Evolutionary conservation across 2,888 invertebrate genomes (phyloP).

Genomic region (Dryomyza anilis): DNA sequence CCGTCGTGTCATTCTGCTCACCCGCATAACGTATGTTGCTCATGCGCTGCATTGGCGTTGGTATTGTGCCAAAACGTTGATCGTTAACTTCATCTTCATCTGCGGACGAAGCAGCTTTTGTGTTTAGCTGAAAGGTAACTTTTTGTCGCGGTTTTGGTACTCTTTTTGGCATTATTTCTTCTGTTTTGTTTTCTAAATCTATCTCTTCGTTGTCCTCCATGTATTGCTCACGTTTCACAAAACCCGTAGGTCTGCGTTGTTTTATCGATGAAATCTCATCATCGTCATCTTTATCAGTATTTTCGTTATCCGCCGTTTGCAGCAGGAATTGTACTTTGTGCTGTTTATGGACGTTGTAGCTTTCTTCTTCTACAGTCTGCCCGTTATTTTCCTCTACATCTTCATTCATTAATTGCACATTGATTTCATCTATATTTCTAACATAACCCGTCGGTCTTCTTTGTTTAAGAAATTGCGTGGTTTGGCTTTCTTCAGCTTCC

Average conservation of each 20-base stretch:
- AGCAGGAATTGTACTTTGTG: background rate
- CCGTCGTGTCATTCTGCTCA: background rate
- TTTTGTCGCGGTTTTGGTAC: slow-evolving; percentile 40
- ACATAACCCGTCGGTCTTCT: slow-evolving; percentile 5
- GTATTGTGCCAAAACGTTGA: slow-evolving; percentile 20
- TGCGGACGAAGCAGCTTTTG: slow-evolving; percentile 32
- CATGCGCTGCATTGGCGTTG: slow-evolving; percentile 42
- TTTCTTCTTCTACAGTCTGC: too few relatives aligned
- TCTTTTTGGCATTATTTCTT: slow-evolving; percentile 3
- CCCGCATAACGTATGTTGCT: slow-evolving; percentile 33
- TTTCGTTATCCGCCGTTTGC: background rate
- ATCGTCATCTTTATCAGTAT: slow-evolving; percentile 39
- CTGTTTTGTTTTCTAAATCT: background rate
- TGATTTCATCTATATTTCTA: background rate
- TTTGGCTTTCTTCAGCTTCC: background rate
- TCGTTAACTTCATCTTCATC: slow-evolving; percentile 27
- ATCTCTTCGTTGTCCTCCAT: background rate
- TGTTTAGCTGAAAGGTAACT: slow-evolving; percentile 51
- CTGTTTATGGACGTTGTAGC: background rate
- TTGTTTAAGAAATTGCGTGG: background rate
- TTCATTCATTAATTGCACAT: too few relatives aligned
- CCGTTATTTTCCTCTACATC: too few relatives aligned
- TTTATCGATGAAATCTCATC: slow-evolving; percentile 6
- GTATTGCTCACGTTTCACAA: slow-evolving; percentile 29
- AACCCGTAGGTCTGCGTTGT: slow-evolving; percentile 30